Percentiles rank a stretch among this genome's conserved stretches.
Conservation (phyloP, 2,797 vertebrate genomes). For the Acropternis orthonyx region DNA sequence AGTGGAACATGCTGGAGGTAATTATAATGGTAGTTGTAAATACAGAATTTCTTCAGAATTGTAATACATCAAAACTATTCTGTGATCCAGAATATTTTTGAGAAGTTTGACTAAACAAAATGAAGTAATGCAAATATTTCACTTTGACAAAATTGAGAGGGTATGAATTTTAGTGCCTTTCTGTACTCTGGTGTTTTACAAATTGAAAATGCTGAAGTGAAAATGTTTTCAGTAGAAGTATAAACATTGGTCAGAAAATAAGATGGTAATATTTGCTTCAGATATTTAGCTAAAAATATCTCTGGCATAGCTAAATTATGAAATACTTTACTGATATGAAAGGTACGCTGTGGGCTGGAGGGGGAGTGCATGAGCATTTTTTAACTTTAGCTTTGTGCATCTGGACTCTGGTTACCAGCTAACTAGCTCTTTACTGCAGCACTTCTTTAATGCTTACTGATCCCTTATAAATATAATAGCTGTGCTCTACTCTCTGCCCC, state of each 20-base stretch:
- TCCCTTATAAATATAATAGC: slow-evolving; percentile 46
- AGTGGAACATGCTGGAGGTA: background rate
- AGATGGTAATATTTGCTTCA: background rate
- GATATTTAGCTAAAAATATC: background rate
- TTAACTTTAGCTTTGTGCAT: background rate
- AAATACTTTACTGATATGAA: background rate
- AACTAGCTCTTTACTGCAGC: background rate
- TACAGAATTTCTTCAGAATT: background rate
- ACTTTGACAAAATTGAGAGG: background rate
- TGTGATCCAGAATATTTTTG: background rate
- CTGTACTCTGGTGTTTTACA: background rate
- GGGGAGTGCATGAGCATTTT: background rate
- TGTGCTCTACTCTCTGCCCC: slow-evolving; percentile 46
- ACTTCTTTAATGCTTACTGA: slow-evolving; percentile 18
- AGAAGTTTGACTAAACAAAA: background rate
- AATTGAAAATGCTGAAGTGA: background rate
- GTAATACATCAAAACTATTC: background rate
- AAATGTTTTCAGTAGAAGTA: background rate
- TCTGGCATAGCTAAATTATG: background rate
- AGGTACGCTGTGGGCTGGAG: background rate
- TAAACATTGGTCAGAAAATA: background rate
- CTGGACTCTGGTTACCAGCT: background rate
- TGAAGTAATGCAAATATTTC: background rate
- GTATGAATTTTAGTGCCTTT: background rate
- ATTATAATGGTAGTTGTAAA: background rate